Base-by-base conservation (phyloP, 2,888 invertebrate species). In the Lochmaea capreae region DNA sequence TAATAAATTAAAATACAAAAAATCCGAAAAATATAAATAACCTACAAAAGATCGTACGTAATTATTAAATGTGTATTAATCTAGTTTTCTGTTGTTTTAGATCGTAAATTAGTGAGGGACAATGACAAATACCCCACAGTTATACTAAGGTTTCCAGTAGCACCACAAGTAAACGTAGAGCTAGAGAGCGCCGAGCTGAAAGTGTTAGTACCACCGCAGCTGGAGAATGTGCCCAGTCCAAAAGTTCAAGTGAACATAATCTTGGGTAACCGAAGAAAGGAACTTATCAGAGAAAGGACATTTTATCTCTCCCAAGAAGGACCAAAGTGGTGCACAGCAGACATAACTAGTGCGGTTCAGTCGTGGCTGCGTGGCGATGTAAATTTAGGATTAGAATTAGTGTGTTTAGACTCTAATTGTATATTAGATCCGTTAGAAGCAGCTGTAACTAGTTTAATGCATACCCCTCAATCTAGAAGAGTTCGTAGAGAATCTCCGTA, bases 251-350 rank as follows among this genome's bases (percentile, higher is more conserved):
- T 87, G 33, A 85, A 85, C 76, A 86, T 87, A 65, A 84, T 88
- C 73, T 79, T 89, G 46, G 87, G 88, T 65, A 81, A 84, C 0
- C 84, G 86, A 43, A 85, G 87, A 68, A 84, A 86, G 65, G 83
- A 85, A 52, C 82, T 88, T 16, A 78, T 89, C 65, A 83, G 85
- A 43, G 85, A 87, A 70, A 82, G 83, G 68, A 83, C 79, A 49
- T 80, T 89, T 80, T 83, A 88, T 82, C 77, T 87, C 81, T 80
- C 85, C 65, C 74, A 79, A 72, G 77, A 82, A 59, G 83, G 84
- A 54, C 87, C 89, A 3, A 89, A 90, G 77, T 92, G 92, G 92
- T 85, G 90, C 58, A 91, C 92, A 71, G 87, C 92, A 72, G 92
- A 92, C 81, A 87, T 91, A 3, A 90, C 90, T 11, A 86, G 87